Conservation (phyloP, 2,797 vertebrate genomes). For the Muraenolepis orangiensis region DNA sequence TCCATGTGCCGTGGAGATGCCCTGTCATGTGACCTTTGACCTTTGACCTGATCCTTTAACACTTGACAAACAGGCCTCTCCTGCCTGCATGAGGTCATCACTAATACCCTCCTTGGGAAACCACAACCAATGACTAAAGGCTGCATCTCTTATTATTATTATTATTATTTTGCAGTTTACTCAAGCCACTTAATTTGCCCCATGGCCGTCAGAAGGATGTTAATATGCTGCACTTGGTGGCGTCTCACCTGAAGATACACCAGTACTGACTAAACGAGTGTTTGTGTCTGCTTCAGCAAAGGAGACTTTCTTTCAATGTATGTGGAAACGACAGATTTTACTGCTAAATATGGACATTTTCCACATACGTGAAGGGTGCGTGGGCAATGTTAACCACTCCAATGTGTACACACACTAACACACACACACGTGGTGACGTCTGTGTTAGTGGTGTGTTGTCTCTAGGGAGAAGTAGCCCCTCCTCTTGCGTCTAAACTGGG, state of each 20-base stretch:
- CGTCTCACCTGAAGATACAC: slow-evolving; percentile 1
- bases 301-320: background rate
- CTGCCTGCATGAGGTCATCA: background rate
- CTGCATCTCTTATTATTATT: too few relatives aligned
- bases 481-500: too few relatives aligned
- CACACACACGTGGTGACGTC: too few relatives aligned
- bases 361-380: too few relatives aligned
- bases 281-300: background rate
- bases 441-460: too few relatives aligned
- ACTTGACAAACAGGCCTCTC: background rate
- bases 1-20: background rate
- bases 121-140: background rate
- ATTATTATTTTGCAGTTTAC: slow-evolving; percentile 12
- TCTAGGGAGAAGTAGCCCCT: too few relatives aligned
- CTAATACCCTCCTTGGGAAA: too few relatives aligned
- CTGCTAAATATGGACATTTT: too few relatives aligned
- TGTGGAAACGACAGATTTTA: background rate
- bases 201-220: too few relatives aligned
- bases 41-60: background rate
- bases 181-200: too few relatives aligned
- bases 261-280: background rate
- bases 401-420: too few relatives aligned
- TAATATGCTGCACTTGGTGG: background rate
- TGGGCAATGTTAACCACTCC: too few relatives aligned
- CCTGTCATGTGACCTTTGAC: slow-evolving; percentile 13